phyloP scores from a whole-genome alignment of 2,888 invertebrate species.

The Taphrorychus bicolor region DNA sequence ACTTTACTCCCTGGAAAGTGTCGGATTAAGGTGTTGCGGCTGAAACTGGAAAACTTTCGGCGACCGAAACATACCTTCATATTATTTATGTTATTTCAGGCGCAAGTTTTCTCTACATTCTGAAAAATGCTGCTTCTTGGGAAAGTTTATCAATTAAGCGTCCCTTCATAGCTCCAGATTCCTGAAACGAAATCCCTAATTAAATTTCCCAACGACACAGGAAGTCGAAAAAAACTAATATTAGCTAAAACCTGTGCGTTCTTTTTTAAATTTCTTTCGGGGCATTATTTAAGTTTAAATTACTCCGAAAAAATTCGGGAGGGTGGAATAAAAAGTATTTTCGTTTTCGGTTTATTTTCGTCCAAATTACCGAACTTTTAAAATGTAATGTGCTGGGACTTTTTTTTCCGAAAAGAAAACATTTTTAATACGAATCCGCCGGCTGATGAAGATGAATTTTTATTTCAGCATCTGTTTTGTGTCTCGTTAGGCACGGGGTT shows the following conservation, averaged over 20 bases:
- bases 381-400: constrained; percentile 27
- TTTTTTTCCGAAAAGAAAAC: constrained; percentile 32
- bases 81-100: not conserved
- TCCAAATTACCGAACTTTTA: constrained; percentile 50
- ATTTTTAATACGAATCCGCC: constrained; percentile 37
- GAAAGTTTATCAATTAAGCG: not conserved
- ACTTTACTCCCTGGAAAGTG: constrained; percentile 54
- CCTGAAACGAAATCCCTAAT: constrained; percentile 19
- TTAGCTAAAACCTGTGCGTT: constrained; percentile 48
- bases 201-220: constrained; percentile 41
- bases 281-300: constrained; percentile 53
- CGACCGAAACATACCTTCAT: not conserved
- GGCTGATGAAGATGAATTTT: constrained; percentile 31
- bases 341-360: constrained; percentile 53
- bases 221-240: constrained; percentile 48
- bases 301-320: constrained; percentile 50
- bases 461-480: constrained; percentile 37
- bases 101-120: not conserved
- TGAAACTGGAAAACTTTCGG: not conserved
- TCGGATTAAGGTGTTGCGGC: constrained; percentile 52
- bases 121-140: not conserved
- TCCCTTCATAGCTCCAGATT: not conserved
- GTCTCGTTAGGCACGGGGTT: constrained; percentile 17
- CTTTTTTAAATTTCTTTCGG: constrained; percentile 40
- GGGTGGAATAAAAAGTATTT: constrained; percentile 51